Evolutionary conservation across 2,888 invertebrate species (phyloP).

Genomic region (Drosophila pseudotakahashii): DNA sequence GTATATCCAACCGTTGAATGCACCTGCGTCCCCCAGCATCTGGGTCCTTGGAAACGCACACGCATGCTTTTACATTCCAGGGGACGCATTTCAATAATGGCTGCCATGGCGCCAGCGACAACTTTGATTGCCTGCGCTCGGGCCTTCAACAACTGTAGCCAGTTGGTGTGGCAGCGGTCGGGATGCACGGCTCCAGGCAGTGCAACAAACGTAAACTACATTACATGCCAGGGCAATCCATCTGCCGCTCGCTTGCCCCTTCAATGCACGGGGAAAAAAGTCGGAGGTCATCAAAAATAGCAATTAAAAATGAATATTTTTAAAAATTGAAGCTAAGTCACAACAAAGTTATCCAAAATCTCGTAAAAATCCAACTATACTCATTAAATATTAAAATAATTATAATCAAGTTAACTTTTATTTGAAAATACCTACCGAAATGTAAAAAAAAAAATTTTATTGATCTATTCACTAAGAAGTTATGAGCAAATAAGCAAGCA

Average conservation of each 20-base stretch:
- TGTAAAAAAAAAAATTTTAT: too few relatives aligned
- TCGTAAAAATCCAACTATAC: too few relatives aligned
- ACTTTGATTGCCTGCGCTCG: conserved; percentile 36
- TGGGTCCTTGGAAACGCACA: not conserved
- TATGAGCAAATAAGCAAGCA: too few relatives aligned
- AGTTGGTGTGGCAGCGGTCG: not conserved
- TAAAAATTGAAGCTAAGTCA: too few relatives aligned
- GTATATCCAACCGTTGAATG: conserved; percentile 2
- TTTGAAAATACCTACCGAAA: too few relatives aligned
- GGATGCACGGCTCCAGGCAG: conserved; percentile 17
- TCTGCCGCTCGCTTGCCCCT: not conserved
- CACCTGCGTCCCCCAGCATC: conserved; percentile 24
- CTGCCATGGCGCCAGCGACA: conserved; percentile 35
- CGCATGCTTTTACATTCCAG: not conserved
- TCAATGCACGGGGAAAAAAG: not conserved
- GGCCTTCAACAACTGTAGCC: not conserved
- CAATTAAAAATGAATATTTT: not conserved
- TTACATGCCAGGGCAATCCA: conserved; percentile 8
- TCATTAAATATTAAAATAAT: too few relatives aligned
- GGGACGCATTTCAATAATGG: conserved; percentile 41
- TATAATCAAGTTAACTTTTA: too few relatives aligned
- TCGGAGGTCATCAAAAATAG: not conserved
- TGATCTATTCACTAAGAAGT: too few relatives aligned
- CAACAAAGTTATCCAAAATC: too few relatives aligned
- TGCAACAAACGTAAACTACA: conserved; percentile 32